Evolutionary conservation across 1,140 invertebrate species (phyloP), one percentile per base, ranked within the genome.

Genomic region (Sarcophaga bullata): DNA sequence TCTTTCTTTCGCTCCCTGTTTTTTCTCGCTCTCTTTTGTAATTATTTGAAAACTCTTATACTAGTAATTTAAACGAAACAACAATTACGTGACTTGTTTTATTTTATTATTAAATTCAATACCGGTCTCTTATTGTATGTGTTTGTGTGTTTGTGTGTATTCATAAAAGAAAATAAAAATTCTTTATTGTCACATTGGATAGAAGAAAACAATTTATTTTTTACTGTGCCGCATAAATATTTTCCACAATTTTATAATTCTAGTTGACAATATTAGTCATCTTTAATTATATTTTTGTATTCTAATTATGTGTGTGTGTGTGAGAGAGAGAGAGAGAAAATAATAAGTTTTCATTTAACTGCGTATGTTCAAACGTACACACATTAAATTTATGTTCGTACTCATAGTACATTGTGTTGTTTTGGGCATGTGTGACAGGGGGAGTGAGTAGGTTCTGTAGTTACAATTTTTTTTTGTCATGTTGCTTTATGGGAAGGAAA

Each of bases 231-330:
- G 17, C n/a, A 37, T 37, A 68, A 25, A 68, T 68, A 68, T 68
- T 68, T 76, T 48, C 47, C 47, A 13, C 19, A 46, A 46, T 80
- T 80, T 25, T 46, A 9, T 54, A 37, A 9, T 9, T 58, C 8
- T 47, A 62, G 80, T 81, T 81, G 54, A 81, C 62, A 81, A 46
- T 81, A 68, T 81, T 81, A 81, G 52, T 81, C 80, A 81, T 81
- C 25, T 15, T 68, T 81, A 19, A 19, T 68, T 68, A 68, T 25
- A 68, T 68, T 8, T 25, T 68, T 68, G 1, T 37, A 37, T 68
- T 68, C 62, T 68, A 68, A n/a, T 8, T 68, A 19, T 62, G 6
- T 52, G 50, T 52, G 8, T 10, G 13, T 1, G 13, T 3, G 6
- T 3, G 13, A 10, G 50, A 52, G 8, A 52, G 13, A 0, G 13